Percentiles rank a stretch among this genome's conserved stretches.
Evolutionary conservation across 2,113 vertebrate genomes (phyloP).

Genomic region (Mobula hypostoma): DNA sequence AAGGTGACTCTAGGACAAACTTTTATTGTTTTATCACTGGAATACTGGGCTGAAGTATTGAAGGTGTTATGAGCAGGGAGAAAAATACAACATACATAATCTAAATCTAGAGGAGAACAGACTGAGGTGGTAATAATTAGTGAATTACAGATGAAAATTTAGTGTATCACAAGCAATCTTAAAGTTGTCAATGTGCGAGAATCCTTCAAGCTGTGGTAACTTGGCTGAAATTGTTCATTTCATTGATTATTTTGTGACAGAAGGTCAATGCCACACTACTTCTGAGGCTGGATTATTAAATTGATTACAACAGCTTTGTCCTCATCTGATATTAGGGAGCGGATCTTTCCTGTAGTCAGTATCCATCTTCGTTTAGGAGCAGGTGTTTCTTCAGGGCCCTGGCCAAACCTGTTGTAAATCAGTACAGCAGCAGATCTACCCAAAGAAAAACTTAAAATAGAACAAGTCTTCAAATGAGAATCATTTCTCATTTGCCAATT

Average conservation of each 20-base stretch:
- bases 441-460: not conserved
- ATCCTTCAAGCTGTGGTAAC: not conserved
- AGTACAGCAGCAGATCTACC: not conserved
- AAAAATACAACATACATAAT: not conserved
- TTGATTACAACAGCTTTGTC: not conserved
- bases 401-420: not conserved
- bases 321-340: not conserved
- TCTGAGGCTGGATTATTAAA: not conserved
- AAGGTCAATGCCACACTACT: slow-evolving; percentile 12
- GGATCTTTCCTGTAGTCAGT: not conserved
- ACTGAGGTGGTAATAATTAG: not conserved
- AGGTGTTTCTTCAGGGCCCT: not conserved
- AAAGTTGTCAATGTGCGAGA: not conserved
- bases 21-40: not conserved
- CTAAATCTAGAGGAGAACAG: not conserved
- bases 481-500: not conserved
- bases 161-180: not conserved
- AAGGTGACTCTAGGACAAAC: not conserved
- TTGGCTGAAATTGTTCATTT: slow-evolving; percentile 15
- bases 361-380: slow-evolving; percentile 21
- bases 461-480: slow-evolving; percentile 28
- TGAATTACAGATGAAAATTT: slow-evolving; percentile 1
- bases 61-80: not conserved
- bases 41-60: not conserved
- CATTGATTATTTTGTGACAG: not conserved